Base-by-base conservation (phyloP, 2,888 invertebrate genomes). In the Latheticus oryzae region DNA sequence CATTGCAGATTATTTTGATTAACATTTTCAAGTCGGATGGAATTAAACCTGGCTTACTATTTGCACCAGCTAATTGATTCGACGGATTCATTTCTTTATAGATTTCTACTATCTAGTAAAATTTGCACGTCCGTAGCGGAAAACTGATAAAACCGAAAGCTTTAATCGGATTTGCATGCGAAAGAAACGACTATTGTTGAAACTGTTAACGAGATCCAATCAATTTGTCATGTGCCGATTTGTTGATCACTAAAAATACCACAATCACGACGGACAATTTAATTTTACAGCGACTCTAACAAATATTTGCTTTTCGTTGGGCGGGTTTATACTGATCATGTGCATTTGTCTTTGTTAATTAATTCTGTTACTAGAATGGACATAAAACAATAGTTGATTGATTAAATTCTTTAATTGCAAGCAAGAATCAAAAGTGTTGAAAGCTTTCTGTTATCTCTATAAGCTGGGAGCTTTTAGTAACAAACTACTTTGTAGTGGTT, bases 401-500 rank as follows among this genome's bases (percentile, higher is more conserved):
- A 40, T 40, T 40, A 40, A 40, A 40, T 40, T 40, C 21, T 40
- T 40, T 40, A 21, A 16, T 19, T 21, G 40, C 24, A 1, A 8
- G 24, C 2, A 2, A 24, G 24, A 12, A 59, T 58, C 58, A 38
- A 17, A 47, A 59, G 58, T 53, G 63, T 52, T 64, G 64, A 64
- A 60, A 62, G 64, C 61, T 50, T 33, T 50, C 55, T 56, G 58
- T 64, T 60, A 62, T 64, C 64, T 60, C 60, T 37, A 51, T 62
- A 60, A 64, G 64, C 61, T 57, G 30, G 11, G 37, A 52, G 63
- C 62, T 64, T 64, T 58, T 55, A 33, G 60, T 62, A 64, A 59
- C 64, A 64, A 64, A 64, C 62, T 62, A 60, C 64, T 62, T 60
- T 59, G 59, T 59, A 59, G 59, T 51, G 59, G 59, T 55, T 59